These are phyloP conservation scores for Drosophila mettleri DNA, from an alignment of 2,888 invertebrate genomes.

Conservation along the genomic window DNA sequence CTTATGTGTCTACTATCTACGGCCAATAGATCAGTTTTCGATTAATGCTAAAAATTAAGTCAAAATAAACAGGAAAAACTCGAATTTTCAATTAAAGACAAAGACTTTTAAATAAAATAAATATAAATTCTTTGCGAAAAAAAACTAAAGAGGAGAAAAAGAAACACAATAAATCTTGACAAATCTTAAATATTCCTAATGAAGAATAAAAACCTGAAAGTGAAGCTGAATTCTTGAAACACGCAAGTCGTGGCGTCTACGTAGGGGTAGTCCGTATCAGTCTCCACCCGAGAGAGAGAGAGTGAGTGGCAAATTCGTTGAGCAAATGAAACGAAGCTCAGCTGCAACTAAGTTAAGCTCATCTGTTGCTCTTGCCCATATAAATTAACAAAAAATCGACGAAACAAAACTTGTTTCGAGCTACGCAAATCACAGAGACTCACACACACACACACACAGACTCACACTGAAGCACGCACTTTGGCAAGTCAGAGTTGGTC, in stretches of 20 bases:
- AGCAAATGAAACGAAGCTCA: constrained; percentile 56
- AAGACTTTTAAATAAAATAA: constrained; percentile 18
- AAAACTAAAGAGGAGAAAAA: constrained; percentile 23
- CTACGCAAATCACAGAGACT: constrained; percentile 42
- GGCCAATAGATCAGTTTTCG: constrained; percentile 73
- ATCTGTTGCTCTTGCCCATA: constrained; percentile 73
- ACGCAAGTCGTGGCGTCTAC: constrained; percentile 50
- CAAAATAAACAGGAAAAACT: constrained; percentile 75
- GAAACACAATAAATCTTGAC: constrained; percentile 56
- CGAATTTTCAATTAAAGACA: constrained; percentile 77
- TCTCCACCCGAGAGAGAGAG: constrained; percentile 4
- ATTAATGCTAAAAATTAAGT: constrained; percentile 69
- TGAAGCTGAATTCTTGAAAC: constrained; percentile 68
- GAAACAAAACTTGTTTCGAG: constrained; percentile 58
- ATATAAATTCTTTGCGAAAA: constrained; percentile 45
- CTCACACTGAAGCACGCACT: constrained; percentile 28
- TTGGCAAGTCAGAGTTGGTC: constrained; percentile 10
- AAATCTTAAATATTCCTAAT: constrained; percentile 65
- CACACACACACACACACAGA: constrained; percentile 17
- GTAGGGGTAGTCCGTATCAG: constrained; percentile 41
- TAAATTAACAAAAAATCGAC: constrained; percentile 69
- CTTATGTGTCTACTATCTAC: constrained; percentile 40
- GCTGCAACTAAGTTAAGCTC: constrained; percentile 61
- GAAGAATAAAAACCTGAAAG: constrained; percentile 69
- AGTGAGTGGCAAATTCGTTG: constrained; percentile 48